These are phyloP conservation scores for Tarsius wallacei DNA, from an alignment of 2,797 vertebrate genomes.

Conservation along the genomic window DNA sequence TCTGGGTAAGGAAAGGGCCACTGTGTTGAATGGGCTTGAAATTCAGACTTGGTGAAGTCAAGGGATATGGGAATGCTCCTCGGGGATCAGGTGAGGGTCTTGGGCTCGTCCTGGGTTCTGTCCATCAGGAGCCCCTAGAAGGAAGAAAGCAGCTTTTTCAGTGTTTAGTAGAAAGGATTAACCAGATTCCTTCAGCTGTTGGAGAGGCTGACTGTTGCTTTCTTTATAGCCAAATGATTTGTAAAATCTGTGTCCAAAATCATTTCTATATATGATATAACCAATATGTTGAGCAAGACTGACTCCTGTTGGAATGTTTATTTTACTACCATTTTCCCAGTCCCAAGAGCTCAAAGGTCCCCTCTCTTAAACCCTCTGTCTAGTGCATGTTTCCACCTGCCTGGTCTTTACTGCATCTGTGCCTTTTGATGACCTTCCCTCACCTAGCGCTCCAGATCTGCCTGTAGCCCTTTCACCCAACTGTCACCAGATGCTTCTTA, in stretches of 20 bases:
- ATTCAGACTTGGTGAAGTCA: background rate
- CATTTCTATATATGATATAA: background rate
- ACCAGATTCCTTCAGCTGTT: background rate
- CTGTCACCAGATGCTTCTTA: background rate
- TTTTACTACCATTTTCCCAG: background rate
- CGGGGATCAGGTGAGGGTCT: background rate
- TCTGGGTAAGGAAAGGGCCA: background rate
- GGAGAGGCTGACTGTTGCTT: background rate
- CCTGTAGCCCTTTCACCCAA: background rate
- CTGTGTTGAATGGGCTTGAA: background rate
- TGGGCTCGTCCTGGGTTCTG: background rate
- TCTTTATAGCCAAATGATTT: constrained; percentile 39
- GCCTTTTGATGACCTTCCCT: background rate
- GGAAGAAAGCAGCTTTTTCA: background rate
- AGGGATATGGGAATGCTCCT: background rate
- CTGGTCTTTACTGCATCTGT: background rate
- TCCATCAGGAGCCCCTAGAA: background rate
- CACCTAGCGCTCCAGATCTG: background rate
- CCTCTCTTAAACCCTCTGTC: background rate
- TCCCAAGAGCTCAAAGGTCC: background rate
- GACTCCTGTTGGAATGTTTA: background rate
- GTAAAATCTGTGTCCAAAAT: constrained; percentile 18
- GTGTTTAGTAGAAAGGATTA: background rate
- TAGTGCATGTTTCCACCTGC: background rate
- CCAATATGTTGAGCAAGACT: background rate